Evolutionary conservation across 2,113 vertebrate genomes (phyloP).

Genomic region (Riparia riparia): DNA sequence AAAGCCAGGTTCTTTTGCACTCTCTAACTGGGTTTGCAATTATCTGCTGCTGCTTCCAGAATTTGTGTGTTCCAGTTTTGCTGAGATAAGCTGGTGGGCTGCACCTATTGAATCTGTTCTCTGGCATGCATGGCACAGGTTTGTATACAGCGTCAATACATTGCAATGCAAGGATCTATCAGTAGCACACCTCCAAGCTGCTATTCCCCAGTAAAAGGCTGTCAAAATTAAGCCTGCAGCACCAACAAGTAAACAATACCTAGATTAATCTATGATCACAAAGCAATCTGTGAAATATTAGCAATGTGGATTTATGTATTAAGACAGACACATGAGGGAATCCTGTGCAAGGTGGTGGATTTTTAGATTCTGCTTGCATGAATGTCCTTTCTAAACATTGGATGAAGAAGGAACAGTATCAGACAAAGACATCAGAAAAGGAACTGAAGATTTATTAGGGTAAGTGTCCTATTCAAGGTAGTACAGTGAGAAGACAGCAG

Average conservation of each 20-base stretch:
- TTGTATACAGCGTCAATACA: fast-evolving
- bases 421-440: background rate
- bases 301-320: background rate
- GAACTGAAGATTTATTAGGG: background rate
- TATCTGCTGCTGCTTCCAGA: background rate
- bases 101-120: background rate
- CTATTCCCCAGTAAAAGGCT: background rate
- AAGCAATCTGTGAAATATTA: background rate
- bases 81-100: background rate
- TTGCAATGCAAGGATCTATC: background rate
- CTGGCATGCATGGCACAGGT: fast-evolving
- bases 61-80: background rate
- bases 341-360: background rate
- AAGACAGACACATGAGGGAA: background rate
- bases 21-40: background rate
- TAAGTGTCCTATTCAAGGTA: background rate
- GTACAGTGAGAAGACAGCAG: background rate
- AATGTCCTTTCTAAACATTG: background rate
- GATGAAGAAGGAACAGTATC: background rate
- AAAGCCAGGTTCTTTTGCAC: background rate
- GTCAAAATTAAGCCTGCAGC: background rate
- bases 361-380: background rate
- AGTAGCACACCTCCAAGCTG: background rate
- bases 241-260: background rate
- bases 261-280: background rate